A percentile compares a stretch with the other conserved stretches of the same genome.
phyloP scores from a whole-genome alignment of 2,797 vertebrate genomes.

The Anniella stebbinsi region DNA sequence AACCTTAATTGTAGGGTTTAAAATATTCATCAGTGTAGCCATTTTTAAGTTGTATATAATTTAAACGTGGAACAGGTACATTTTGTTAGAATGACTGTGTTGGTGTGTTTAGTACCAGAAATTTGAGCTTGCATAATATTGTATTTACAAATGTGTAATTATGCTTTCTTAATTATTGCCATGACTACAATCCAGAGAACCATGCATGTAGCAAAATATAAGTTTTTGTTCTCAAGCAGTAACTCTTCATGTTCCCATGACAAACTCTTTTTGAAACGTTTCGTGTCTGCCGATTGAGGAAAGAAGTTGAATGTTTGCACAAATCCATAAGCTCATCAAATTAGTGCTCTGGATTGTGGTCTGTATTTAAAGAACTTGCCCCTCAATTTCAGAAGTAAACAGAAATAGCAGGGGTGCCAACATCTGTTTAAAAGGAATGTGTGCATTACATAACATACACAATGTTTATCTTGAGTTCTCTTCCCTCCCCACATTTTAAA shows the following conservation, averaged over 20 bases:
- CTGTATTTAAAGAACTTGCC: slow-evolving; percentile 27
- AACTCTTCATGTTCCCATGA: neutral
- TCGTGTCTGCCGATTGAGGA: neutral
- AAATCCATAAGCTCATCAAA: neutral
- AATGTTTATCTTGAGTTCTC: neutral
- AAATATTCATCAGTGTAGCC: slow-evolving; percentile 2
- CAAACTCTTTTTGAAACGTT: neutral
- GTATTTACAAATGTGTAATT: neutral
- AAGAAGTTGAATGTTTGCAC: neutral
- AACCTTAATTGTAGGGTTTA: neutral
- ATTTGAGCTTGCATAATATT: neutral
- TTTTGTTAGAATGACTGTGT: neutral
- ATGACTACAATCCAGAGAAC: neutral
- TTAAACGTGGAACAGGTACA: neutral
- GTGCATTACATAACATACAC: neutral
- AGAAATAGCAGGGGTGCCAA: slow-evolving; percentile 12
- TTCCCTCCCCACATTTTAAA: slow-evolving; percentile 10
- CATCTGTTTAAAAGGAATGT: slow-evolving; percentile 15
- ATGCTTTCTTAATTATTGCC: neutral
- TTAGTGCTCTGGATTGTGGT: slow-evolving; percentile 4
- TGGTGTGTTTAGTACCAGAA: neutral
- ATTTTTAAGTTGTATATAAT: slow-evolving; percentile 26
- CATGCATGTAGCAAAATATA: neutral
- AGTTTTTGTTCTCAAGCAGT: slow-evolving; percentile 5
- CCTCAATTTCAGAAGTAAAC: slow-evolving; percentile 22